phyloP scores from a whole-genome alignment of 2,888 invertebrate genomes.

The Volucella inanis region DNA sequence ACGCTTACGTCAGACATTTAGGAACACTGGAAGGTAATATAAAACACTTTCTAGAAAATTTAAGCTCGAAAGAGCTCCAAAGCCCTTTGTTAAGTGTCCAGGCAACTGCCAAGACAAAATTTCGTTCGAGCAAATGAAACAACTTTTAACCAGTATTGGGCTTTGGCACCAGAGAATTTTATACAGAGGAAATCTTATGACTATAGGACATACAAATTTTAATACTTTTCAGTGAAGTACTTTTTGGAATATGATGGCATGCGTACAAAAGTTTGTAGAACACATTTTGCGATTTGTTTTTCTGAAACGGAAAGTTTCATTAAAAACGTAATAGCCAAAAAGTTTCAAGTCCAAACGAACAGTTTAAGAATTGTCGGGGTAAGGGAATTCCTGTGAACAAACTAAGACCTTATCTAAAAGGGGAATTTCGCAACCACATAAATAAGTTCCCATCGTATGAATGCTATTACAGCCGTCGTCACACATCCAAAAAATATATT shows the following conservation, averaged over 20 bases:
- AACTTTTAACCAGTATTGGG: not conserved
- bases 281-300: slow-evolving; percentile 22
- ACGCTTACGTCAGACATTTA: slow-evolving; percentile 2
- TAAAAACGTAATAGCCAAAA: slow-evolving; percentile 27
- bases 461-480: slow-evolving; percentile 13
- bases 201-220: not conserved
- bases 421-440: slow-evolving; percentile 13
- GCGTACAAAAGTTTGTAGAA: slow-evolving; percentile 10
- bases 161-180: too few species aligned
- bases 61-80: not conserved
- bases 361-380: slow-evolving; percentile 14
- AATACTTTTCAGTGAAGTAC: slow-evolving; percentile 2
- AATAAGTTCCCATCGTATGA: slow-evolving; percentile 7
- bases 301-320: slow-evolving; percentile 32
- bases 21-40: not conserved
- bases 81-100: not conserved
- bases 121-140: not conserved
- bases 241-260: slow-evolving; percentile 20
- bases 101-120: not conserved
- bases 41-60: not conserved
- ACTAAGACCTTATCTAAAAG: not conserved
- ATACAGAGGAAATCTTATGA: too few species aligned
- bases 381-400: slow-evolving; percentile 16
- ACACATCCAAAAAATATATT: slow-evolving; percentile 19
- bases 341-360: slow-evolving; percentile 25